Base-by-base conservation (phyloP, 1,140 invertebrate genomes). In the Brachionus sp. region DNA sequence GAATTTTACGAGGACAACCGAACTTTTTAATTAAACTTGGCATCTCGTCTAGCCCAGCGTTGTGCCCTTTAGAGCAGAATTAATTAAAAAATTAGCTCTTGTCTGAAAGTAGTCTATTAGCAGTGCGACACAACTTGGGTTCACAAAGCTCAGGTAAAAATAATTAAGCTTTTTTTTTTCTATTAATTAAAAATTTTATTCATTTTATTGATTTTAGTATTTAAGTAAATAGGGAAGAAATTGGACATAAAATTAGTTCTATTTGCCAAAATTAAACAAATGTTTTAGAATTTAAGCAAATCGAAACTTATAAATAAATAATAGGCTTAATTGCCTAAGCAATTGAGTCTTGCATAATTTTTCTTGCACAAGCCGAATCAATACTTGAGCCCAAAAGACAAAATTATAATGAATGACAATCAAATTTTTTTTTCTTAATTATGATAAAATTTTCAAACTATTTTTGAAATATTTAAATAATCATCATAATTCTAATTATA, bases 391-490 rank as follows among this genome's bases (percentile, higher is more conserved):
- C 50, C 19, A n/a, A 25, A 57, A 57, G 50, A 57, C 50, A 57
- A 57, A 57, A 57, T 57, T 57, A 57, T 57, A 57, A 57, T 57
- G 19, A 57, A 57, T 57, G 50, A 57, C 50, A 57, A 57, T n/a
- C 50, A 2, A 57, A 19, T 9, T 57, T 57, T 23, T 5, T 57
- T 10, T 19, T 57, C 29, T 25, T 57, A 23, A 57, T 57, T 57
- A 57, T 57, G 50, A 57, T 57, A 57, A 57, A 57, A 19, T 57
- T 57, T 57, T 57, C 50, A 57, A 57, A 57, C 50, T 57, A 57
- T 57, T 57, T 57, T 57, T 57, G 50, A 57, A 57, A 57, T 57
- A 57, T 57, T 57, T 57, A 57, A 57, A 57, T 57, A 57, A 57
- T 57, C n/a, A 57, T 57, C 50, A 57, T 57, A 57, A 57, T 57